These are phyloP conservation scores for Umimayanthus chanpuru DNA, from an alignment of 92 coral and sea anemone species.

Conservation along the genomic window DNA sequence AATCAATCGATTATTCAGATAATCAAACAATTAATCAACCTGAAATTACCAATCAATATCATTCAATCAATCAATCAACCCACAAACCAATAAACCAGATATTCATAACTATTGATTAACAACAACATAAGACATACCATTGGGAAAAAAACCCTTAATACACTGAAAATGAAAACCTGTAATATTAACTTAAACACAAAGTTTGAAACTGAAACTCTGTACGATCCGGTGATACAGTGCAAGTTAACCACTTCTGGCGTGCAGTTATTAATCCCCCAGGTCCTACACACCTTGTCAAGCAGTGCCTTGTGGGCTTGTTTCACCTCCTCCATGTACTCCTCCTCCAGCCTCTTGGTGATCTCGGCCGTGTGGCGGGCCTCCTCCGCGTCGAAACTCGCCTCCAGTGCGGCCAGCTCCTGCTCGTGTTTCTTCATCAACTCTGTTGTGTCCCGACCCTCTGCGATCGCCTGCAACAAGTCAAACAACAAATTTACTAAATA, in stretches of 20 bases:
- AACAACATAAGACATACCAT: no score
- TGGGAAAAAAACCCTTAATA: no score
- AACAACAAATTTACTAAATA: background rate
- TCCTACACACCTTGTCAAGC: constrained; percentile 78
- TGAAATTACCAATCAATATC: background rate
- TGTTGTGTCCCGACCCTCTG: constrained; percentile 79
- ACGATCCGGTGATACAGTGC: no score
- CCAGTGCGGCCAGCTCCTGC: constrained; percentile 77
- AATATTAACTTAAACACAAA: no score
- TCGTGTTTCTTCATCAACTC: constrained; percentile 81
- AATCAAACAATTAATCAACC: background rate
- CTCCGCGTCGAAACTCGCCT: constrained; percentile 88
- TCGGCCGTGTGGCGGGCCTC: constrained; percentile 82
- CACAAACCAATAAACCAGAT: no score
- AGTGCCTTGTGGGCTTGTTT: constrained; percentile 80
- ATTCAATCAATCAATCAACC: background rate
- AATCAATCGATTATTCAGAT: no score
- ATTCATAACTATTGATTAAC: no score
- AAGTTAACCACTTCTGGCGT: no score
- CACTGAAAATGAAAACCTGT: no score
- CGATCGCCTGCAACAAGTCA: constrained; percentile 69
- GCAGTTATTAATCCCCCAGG: background rate
- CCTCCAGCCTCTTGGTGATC: constrained; percentile 76
- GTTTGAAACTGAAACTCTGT: no score
- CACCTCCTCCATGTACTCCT: constrained; percentile 81